Conservation (phyloP, 2,113 vertebrate species). For the Melanerpes formicivorus region DNA sequence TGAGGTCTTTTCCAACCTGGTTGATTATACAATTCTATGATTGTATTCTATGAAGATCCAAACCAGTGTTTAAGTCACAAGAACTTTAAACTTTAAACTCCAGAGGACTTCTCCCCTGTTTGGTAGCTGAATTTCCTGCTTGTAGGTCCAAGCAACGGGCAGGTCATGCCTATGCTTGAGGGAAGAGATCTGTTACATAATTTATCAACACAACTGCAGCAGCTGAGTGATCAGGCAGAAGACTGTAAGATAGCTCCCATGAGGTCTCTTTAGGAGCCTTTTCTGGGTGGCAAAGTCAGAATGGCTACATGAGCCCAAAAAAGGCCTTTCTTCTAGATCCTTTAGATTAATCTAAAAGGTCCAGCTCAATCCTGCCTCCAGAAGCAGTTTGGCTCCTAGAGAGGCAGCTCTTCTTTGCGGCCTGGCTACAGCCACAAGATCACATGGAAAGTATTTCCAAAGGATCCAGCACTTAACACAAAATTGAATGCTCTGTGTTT, state of each 20-base stretch:
- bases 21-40: too few species aligned
- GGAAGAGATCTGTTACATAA: neutral
- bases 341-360: neutral
- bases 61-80: neutral
- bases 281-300: neutral
- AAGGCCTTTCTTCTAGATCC: neutral
- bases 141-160: neutral
- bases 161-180: neutral
- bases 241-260: neutral
- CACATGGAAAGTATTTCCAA: neutral
- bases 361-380: neutral
- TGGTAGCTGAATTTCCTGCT: neutral
- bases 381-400: neutral
- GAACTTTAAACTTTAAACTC: neutral
- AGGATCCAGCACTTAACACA: neutral
- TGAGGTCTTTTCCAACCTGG: too few species aligned
- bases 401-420: neutral
- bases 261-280: neutral
- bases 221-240: neutral
- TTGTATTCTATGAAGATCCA: neutral
- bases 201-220: neutral
- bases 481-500: neutral
- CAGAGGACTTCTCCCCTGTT: neutral
- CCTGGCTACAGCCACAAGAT: accelerated
- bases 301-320: neutral